Evolutionary conservation across 2,113 vertebrate genomes (phyloP).

Genomic region (Tragelaphus imberbis): DNA sequence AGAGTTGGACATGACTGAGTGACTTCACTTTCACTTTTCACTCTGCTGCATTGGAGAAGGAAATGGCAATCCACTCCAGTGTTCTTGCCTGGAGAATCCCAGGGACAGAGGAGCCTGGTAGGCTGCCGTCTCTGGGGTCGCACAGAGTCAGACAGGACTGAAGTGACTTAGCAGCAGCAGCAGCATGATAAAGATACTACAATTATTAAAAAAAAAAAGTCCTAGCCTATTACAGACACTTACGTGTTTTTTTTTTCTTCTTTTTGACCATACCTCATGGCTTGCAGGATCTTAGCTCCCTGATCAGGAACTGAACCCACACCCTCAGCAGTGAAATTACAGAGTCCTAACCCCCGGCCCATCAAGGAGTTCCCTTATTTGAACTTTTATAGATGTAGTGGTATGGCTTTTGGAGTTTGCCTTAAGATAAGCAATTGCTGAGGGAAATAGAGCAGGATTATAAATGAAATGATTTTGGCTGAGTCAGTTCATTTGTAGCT

Average conservation of each 20-base stretch:
- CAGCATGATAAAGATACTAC: neutral
- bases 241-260: neutral
- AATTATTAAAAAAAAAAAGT: no score
- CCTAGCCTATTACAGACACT: neutral
- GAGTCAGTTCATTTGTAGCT: neutral
- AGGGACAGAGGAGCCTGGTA: no score
- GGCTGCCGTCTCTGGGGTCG: no score
- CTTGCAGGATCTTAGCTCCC: neutral
- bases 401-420: neutral
- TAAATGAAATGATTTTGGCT: neutral
- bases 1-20: no score
- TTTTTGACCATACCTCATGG: neutral
- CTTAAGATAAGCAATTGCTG: neutral
- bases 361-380: neutral
- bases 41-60: no score
- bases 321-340: neutral
- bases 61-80: no score
- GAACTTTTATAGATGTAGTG: neutral
- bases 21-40: no score
- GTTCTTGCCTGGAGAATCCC: no score
- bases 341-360: neutral
- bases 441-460: no score
- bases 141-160: no score
- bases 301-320: neutral
- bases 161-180: no score